Percentiles rank a stretch among this genome's conserved stretches.
These are phyloP conservation scores for Ctenopoma kingsleyae DNA, from an alignment of 2,797 vertebrate genomes.

Conservation along the genomic window DNA sequence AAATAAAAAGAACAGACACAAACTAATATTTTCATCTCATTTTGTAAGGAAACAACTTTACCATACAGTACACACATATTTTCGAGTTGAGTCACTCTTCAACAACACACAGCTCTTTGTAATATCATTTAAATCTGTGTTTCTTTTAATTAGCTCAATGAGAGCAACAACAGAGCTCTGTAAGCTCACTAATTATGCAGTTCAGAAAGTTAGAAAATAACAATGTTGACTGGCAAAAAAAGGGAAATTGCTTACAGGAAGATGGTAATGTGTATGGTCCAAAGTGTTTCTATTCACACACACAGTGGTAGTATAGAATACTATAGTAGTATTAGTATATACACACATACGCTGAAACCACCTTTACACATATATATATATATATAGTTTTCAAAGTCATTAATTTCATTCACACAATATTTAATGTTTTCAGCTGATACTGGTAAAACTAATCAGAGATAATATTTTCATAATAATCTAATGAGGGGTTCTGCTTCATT, in stretches of 20 bases:
- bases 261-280: background rate
- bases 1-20: background rate
- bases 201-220: conserved; percentile 42
- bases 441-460: too few species aligned
- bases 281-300: background rate
- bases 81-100: conserved; percentile 16
- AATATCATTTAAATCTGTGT: conserved; percentile 34
- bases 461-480: too few species aligned
- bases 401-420: background rate
- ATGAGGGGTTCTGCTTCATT: too few species aligned
- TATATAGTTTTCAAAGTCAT: too few species aligned
- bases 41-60: conserved; percentile 1
- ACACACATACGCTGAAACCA: background rate
- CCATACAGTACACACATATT: background rate
- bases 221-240: conserved; percentile 40
- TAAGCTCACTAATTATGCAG: conserved; percentile 39
- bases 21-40: background rate
- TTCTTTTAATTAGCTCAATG: conserved; percentile 45
- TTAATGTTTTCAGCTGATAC: background rate
- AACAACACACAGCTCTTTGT: background rate
- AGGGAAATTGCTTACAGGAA: conserved; percentile 9
- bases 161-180: conserved; percentile 31
- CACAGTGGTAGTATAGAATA: too few species aligned
- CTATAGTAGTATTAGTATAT: too few species aligned
- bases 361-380: too few species aligned